Evolutionary conservation across 2,797 vertebrate genomes (phyloP).

Genomic region (Taeniopygia guttata): DNA sequence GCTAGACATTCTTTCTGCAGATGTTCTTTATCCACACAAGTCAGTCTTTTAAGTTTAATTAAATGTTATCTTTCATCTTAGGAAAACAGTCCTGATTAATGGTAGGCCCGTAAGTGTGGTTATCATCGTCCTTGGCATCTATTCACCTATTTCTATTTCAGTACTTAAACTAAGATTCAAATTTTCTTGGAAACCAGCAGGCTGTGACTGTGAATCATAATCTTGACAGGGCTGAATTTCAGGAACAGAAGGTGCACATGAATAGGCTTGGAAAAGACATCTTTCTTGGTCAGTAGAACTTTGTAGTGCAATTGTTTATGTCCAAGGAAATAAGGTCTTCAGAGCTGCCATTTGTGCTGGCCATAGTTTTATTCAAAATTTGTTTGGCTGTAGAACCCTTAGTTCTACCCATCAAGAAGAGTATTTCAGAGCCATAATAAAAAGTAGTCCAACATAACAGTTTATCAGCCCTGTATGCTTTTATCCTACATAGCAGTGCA

Average conservation of each 20-base stretch:
- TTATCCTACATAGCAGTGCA: neutral
- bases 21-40: neutral
- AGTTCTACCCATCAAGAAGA: neutral
- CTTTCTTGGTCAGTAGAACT: neutral
- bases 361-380: neutral
- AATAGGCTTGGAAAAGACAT: neutral
- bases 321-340: neutral
- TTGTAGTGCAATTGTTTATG: neutral
- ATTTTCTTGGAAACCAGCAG: neutral
- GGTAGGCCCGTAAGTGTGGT: accelerated
- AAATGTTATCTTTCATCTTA: neutral
- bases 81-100: neutral
- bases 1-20: neutral
- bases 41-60: neutral
- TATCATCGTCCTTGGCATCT: neutral
- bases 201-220: neutral
- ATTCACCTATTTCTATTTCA: neutral
- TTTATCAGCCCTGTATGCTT: neutral
- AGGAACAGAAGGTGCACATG: neutral
- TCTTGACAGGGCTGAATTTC: neutral
- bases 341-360: neutral
- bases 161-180: neutral
- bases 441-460: neutral
- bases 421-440: neutral
- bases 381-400: neutral